Percentiles rank a stretch among this genome's conserved stretches.
Conservation (phyloP, 2,888 invertebrate genomes). For the Nyleta sp. region DNA sequence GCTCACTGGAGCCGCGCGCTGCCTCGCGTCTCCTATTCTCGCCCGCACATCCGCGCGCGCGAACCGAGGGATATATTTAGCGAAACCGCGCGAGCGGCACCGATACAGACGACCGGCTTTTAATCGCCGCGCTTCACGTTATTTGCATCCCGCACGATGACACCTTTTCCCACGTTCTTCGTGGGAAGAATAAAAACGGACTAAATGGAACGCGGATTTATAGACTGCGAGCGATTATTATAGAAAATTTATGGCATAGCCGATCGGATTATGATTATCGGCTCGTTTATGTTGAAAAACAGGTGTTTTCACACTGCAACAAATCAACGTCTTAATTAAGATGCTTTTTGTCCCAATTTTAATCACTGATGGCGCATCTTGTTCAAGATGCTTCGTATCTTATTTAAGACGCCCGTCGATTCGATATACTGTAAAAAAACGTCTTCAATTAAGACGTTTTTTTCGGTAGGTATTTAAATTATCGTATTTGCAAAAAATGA, state of each 20-base stretch:
- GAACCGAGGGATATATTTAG: conserved; percentile 57
- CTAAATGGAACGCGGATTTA: conserved; percentile 16
- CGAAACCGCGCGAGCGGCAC: conserved; percentile 52
- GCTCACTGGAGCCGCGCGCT: conserved; percentile 44
- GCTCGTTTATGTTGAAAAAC: too few species aligned
- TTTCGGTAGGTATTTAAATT: too few species aligned
- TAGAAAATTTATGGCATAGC: background rate
- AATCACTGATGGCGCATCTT: too few species aligned
- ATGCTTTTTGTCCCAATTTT: too few species aligned
- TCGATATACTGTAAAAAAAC: too few species aligned
- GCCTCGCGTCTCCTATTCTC: conserved; percentile 50
- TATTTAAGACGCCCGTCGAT: too few species aligned
- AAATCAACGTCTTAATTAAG: too few species aligned
- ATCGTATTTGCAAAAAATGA: too few species aligned
- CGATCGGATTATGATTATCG: too few species aligned
- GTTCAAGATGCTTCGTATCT: too few species aligned
- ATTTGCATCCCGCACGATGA: conserved; percentile 38
- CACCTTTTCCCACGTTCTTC: conserved; percentile 40
- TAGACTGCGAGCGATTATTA: conserved; percentile 8
- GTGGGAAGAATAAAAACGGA: background rate
- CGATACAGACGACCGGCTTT: conserved; percentile 54
- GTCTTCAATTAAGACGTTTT: too few species aligned
- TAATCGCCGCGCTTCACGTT: conserved; percentile 45
- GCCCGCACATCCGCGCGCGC: conserved; percentile 27
- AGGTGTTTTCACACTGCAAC: too few species aligned